A percentile compares a stretch with the other conserved stretches of the same genome.
Evolutionary conservation across 1,140 invertebrate genomes (phyloP).

Genomic region (Adoxophyes honmai): DNA sequence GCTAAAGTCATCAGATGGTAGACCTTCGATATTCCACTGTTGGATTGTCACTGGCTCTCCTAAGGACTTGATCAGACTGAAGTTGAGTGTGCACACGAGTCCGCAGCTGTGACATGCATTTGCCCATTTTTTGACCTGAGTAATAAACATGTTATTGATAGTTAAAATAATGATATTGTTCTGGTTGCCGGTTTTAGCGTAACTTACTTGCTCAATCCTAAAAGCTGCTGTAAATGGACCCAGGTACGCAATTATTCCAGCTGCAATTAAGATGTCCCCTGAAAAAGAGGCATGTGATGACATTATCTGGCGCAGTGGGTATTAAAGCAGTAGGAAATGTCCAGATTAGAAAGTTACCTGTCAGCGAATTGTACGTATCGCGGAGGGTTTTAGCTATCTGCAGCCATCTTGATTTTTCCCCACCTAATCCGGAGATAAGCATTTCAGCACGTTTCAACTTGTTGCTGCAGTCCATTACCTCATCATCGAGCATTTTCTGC

Average conservation of each 20-base stretch:
- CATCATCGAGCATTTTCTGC: conserved; percentile 84
- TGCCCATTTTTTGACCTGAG: conserved; percentile 85
- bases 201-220: conserved; percentile 79
- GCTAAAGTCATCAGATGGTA: conserved; percentile 93
- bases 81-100: conserved; percentile 87
- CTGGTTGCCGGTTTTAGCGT: too few relatives aligned
- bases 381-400: conserved; percentile 86
- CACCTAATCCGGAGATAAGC: conserved; percentile 91
- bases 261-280: conserved; percentile 92
- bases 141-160: neutral
- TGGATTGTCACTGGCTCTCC: conserved; percentile 93
- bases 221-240: conserved; percentile 92
- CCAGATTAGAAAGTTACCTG: conserved; percentile 40
- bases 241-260: conserved; percentile 93
- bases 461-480: conserved; percentile 91
- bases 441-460: conserved; percentile 96
- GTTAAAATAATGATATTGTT: too few relatives aligned
- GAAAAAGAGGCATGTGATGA: conserved; percentile 37
- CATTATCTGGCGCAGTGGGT: too few relatives aligned
- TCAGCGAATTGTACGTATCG: conserved; percentile 81
- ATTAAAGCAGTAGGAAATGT: too few relatives aligned
- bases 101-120: conserved; percentile 80
- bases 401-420: conserved; percentile 90
- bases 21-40: conserved; percentile 93
- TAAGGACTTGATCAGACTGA: conserved; percentile 84